Conservation (phyloP, 2,797 vertebrate genomes). For the Tragelaphus oryx region DNA sequence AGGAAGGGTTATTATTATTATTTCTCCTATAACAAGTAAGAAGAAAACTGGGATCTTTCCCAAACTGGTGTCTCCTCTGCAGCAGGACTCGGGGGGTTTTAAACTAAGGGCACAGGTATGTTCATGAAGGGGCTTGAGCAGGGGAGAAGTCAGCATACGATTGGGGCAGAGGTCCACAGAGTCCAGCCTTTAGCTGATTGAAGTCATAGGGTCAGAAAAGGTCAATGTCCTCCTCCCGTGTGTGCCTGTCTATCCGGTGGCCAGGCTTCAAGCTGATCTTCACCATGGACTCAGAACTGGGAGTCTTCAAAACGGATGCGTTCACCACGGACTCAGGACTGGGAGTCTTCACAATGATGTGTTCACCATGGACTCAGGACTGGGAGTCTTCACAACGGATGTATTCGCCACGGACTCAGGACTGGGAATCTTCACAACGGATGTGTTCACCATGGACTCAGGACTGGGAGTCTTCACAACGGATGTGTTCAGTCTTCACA, state of each 20-base stretch:
- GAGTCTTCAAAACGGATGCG: background rate
- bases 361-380: rapidly evolving
- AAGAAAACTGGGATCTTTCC: background rate
- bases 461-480: too few relatives aligned
- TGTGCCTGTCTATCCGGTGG: background rate
- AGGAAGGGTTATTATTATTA: background rate
- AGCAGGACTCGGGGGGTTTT: background rate
- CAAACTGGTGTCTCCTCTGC: background rate
- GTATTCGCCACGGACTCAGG: too few relatives aligned
- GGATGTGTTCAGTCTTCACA: too few relatives aligned
- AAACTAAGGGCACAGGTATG: background rate
- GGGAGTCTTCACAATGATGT: background rate
- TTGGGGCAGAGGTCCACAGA: background rate
- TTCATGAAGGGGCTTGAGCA: background rate
- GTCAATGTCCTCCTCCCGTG: rapidly evolving
- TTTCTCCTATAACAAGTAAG: background rate
- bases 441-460: too few relatives aligned
- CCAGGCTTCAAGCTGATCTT: background rate
- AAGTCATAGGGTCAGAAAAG: background rate
- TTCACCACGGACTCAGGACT: rapidly evolving
- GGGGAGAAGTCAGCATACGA: background rate
- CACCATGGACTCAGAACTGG: rapidly evolving
- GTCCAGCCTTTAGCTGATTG: background rate
- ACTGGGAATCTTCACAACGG: too few relatives aligned
- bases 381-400: background rate